Evolutionary conservation across 2,113 vertebrate species (phyloP).

Genomic region (Rhabdornis inornatus): DNA sequence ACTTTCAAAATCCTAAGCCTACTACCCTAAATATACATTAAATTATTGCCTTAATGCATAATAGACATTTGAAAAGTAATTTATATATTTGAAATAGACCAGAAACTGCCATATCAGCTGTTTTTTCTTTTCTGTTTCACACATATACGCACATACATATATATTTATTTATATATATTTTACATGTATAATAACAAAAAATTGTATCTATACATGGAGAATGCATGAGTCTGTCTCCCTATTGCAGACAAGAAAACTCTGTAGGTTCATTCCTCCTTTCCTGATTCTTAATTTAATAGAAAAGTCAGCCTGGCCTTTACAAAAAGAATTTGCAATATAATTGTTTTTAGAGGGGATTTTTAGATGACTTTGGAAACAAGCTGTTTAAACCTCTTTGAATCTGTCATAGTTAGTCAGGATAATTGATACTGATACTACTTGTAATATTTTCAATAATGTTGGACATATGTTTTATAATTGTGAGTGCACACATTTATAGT

Average conservation of each 20-base stretch:
- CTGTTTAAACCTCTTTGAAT: conserved; percentile 7
- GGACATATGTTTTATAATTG: not conserved
- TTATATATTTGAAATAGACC: not conserved
- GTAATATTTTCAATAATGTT: not conserved
- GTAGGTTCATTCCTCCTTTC: not conserved
- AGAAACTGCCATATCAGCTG: not conserved
- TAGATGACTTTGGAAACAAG: not conserved
- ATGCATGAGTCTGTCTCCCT: not conserved
- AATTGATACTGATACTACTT: not conserved
- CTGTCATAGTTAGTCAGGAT: not conserved
- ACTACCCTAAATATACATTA: not conserved
- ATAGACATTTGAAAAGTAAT: not conserved
- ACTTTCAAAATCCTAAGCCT: not conserved
- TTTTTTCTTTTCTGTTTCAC: not conserved
- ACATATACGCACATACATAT: not conserved
- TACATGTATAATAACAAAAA: not conserved
- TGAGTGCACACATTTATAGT: not conserved
- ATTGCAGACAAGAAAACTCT: not conserved
- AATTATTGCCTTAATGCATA: not conserved
- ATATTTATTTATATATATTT: not conserved
- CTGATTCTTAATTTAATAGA: not conserved
- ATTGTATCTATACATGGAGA: not conserved
- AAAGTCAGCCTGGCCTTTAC: not conserved
- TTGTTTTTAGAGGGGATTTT: not conserved
- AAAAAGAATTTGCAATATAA: not conserved